Evolutionary conservation across 2,888 invertebrate genomes (phyloP), one percentile per base, ranked within the genome.

Genomic region (Petrophora chlorosata): DNA sequence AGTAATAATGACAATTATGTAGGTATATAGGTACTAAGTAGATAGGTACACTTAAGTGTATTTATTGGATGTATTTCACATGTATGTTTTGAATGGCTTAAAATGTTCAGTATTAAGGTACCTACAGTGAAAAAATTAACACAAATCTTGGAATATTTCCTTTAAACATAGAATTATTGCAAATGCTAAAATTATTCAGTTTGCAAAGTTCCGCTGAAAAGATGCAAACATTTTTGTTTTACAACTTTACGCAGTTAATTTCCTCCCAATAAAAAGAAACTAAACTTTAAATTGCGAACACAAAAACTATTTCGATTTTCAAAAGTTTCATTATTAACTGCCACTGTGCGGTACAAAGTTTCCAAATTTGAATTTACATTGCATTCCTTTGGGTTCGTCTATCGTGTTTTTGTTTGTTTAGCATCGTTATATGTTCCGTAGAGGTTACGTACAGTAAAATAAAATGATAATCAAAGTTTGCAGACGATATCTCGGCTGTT

Each of bases 391-490:
- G 42, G 38, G 52, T 47, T 53, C 39, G 19, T 34, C 17, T 47
- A 30, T 22, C 52, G 39, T 2, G 43, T 46, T 52, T 52, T 52
- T 45, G 42, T 52, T 46, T 52, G 36, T 44, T 28, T 38, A 34
- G 26, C 26, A 33, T 36, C 25, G 39, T 34, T 43, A 39, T 47
- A 32, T 53, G 36, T 16, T 13, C 16, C 16, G 23, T 30, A 47
- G 34, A 40, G 30, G 53, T 51, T 52, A 41, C 44, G 38, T 45
- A 44, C 38, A 49, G 41, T 51, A 46, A 53, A 49, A 57, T 52
- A 54, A 59, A 59, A 61, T 49, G 35, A 50, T 44, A 53, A 56
- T 56, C 45, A 52, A 55, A 59, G 51, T 53, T 62, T 58, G 53
- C 52, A 56, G 56, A 56, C 56, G 52, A 53, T 49, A 49, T 49